These are phyloP conservation scores for Xyliphius kryptos DNA, from an alignment of 2,113 vertebrate genomes.

Conservation along the genomic window DNA sequence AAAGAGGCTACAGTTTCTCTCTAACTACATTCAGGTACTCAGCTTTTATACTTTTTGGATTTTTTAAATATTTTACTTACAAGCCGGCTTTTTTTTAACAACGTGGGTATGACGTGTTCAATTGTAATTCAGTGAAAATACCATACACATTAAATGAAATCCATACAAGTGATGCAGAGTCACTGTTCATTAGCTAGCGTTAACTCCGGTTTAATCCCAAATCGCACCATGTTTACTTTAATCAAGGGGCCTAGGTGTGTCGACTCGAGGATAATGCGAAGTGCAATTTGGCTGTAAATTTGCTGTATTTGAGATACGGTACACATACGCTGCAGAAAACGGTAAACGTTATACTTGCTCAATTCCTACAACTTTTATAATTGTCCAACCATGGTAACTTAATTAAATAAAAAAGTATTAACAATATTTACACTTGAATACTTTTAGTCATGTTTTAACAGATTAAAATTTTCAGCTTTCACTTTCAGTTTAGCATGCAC, in stretches of 20 bases:
- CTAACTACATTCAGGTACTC: slow-evolving; percentile 93
- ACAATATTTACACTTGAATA: too few species aligned
- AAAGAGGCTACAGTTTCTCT: slow-evolving; percentile 93
- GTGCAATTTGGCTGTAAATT: background rate
- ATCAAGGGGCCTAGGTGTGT: background rate
- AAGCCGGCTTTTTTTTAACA: background rate
- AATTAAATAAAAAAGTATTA: too few species aligned
- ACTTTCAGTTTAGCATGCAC: background rate
- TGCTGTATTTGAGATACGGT: slow-evolving; percentile 15
- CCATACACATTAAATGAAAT: background rate
- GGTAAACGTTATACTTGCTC: too few species aligned
- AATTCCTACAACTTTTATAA: too few species aligned
- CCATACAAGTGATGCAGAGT: slow-evolving; percentile 26
- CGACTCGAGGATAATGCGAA: background rate
- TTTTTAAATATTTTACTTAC: slow-evolving; percentile 1
- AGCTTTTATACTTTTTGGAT: slow-evolving; percentile 23
- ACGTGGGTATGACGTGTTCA: background rate
- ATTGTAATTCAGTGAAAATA: background rate
- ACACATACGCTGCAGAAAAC: too few species aligned
- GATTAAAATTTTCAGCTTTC: background rate
- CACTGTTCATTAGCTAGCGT: slow-evolving; percentile 4
- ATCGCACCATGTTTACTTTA: background rate
- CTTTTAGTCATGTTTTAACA: background rate
- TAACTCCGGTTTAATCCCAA: background rate
- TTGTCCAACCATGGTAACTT: too few species aligned